phyloP scores from a whole-genome alignment of 2,113 vertebrate genomes.

The Rhinoptilus africanus region DNA sequence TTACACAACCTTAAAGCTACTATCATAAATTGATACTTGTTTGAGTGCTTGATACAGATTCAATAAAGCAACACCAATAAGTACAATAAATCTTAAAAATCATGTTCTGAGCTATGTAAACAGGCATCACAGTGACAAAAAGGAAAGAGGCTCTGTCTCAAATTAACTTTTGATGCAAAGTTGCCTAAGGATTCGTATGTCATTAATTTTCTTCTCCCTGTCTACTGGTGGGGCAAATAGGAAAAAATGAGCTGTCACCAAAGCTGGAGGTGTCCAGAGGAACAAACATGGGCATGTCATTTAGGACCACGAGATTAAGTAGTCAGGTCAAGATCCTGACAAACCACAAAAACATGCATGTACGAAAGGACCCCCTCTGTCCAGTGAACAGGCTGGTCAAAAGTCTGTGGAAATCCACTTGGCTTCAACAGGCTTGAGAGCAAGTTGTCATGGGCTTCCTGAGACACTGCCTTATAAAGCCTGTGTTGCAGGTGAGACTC shows the following conservation, averaged over 20 bases:
- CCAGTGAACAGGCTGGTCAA: background rate
- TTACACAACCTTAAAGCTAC: conserved; percentile 49
- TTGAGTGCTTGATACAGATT: conserved; percentile 56
- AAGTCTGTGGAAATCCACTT: background rate
- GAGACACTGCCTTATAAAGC: background rate
- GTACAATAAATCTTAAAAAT: conserved; percentile 52
- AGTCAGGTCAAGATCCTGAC: background rate
- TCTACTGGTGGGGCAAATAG: background rate
- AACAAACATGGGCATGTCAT: background rate
- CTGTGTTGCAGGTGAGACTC: background rate
- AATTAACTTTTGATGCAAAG: background rate
- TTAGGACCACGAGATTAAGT: background rate
- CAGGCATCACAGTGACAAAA: conserved; percentile 26
- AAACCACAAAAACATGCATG: background rate
- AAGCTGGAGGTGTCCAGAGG: background rate
- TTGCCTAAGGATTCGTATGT: background rate
- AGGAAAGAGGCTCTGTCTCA: background rate
- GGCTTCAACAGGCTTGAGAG: background rate
- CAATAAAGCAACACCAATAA: conserved; percentile 55
- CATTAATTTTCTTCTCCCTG: background rate
- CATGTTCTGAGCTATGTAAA: conserved; percentile 16
- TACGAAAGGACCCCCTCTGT: background rate
- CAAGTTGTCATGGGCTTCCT: background rate
- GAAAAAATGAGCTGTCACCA: background rate
- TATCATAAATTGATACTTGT: conserved; percentile 45